These are phyloP conservation scores for Cetoscarus ocellatus DNA, from an alignment of 2,797 vertebrate species.

Conservation along the genomic window DNA sequence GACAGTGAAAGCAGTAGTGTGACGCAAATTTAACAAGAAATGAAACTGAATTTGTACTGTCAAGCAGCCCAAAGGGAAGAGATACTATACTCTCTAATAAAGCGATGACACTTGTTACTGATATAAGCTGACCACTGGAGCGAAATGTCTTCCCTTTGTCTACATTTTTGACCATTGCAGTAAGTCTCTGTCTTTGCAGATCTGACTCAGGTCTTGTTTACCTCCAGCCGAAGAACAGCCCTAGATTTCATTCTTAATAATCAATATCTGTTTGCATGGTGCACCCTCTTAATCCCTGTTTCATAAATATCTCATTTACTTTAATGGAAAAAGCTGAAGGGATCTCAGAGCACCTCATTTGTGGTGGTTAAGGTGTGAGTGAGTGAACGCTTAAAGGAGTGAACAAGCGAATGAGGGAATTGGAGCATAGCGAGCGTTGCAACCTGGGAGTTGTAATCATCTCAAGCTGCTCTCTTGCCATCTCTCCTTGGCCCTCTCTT, in stretches of 20 bases:
- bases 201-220: neutral
- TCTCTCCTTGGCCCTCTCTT: constrained; percentile 14
- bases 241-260: neutral
- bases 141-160: neutral
- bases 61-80: too few relatives aligned
- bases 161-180: neutral
- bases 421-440: constrained; percentile 51
- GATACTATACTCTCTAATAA: too few relatives aligned
- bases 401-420: constrained; percentile 30
- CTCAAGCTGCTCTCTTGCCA: constrained; percentile 50
- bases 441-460: constrained; percentile 51
- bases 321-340: constrained; percentile 8
- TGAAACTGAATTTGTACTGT: too few relatives aligned
- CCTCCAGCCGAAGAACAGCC: neutral
- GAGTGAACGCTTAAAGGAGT: constrained; percentile 10
- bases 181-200: neutral
- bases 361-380: constrained; percentile 30
- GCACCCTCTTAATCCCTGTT: constrained; percentile 2
- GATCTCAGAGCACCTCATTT: constrained; percentile 12
- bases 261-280: neutral
- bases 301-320: constrained; percentile 25
- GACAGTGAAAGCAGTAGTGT: too few relatives aligned
- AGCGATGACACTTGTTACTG: too few relatives aligned
- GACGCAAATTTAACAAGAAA: too few relatives aligned
- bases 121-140: too few relatives aligned